Evolutionary conservation across 1,140 invertebrate genomes (phyloP).

Genomic region (Apis florea): DNA sequence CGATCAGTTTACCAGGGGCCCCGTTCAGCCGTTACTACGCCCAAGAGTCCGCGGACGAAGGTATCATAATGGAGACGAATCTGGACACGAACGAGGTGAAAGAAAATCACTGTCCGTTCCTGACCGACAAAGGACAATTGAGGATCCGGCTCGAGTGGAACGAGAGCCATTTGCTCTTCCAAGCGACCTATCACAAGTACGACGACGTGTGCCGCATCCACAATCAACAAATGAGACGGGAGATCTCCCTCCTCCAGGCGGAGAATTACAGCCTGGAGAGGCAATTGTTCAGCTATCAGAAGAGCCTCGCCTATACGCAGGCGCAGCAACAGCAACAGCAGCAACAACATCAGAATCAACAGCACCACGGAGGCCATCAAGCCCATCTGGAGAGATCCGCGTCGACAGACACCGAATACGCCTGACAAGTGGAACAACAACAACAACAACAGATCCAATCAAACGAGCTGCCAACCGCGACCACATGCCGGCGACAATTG

Average conservation of each 20-base stretch:
- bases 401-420: slow-evolving; percentile 88
- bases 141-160: slow-evolving; percentile 92
- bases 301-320: slow-evolving; percentile 89
- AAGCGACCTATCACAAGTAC: slow-evolving; percentile 92
- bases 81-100: slow-evolving; percentile 90
- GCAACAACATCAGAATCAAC: slow-evolving; percentile 74
- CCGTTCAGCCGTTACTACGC: slow-evolving; percentile 93
- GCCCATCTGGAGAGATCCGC: slow-evolving; percentile 82
- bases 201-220: slow-evolving; percentile 92
- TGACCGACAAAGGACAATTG: slow-evolving; percentile 89
- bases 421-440: slow-evolving; percentile 81
- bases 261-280: slow-evolving; percentile 93
- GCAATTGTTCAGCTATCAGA: slow-evolving; percentile 93
- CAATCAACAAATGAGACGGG: slow-evolving; percentile 93
- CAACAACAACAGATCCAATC: slow-evolving; percentile 5
- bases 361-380: slow-evolving; percentile 62
- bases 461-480: slow-evolving; percentile 22
- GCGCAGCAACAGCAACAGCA: slow-evolving; percentile 79
- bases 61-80: slow-evolving; percentile 91
- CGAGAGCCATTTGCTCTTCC: slow-evolving; percentile 91
- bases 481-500: slow-evolving; percentile 47
- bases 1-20: slow-evolving; percentile 85
- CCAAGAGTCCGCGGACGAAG: slow-evolving; percentile 90
- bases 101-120: slow-evolving; percentile 87
- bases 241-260: slow-evolving; percentile 90